phyloP scores from a whole-genome alignment of 2,113 vertebrate species.

The Hemichromis elongatus region DNA sequence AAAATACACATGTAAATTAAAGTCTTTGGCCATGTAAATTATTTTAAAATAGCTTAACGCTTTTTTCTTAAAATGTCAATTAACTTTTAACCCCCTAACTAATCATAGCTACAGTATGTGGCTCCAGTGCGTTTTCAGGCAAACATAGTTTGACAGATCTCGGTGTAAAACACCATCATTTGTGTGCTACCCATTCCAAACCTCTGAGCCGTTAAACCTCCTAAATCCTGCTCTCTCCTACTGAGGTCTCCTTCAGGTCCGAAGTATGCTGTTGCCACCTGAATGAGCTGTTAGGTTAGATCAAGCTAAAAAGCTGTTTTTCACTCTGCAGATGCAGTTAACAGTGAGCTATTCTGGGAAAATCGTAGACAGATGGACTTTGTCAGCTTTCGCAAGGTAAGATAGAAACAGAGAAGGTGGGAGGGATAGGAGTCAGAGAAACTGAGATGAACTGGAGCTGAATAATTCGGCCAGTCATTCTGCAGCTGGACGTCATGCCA shows the following conservation, averaged over 20 bases:
- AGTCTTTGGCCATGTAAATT: not conserved
- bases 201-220: not conserved
- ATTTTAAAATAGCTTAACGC: not conserved
- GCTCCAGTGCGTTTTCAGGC: not conserved
- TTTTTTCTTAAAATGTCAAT: not conserved
- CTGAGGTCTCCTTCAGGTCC: not conserved
- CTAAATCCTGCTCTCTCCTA: not conserved
- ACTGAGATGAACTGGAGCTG: not conserved
- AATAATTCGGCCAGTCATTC: slow-evolving; percentile 23
- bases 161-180: not conserved
- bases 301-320: slow-evolving; percentile 23
- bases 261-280: not conserved
- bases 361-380: slow-evolving; percentile 24
- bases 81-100: not conserved
- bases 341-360: slow-evolving; percentile 18
- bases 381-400: slow-evolving; percentile 54
- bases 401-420: not conserved
- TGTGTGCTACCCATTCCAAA: not conserved
- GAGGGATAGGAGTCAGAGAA: not conserved
- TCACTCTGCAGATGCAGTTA: slow-evolving; percentile 47
- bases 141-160: not conserved
- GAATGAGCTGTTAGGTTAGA: not conserved
- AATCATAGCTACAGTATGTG: not conserved
- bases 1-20: not conserved
- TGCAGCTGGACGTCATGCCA: not conserved